phyloP scores from a whole-genome alignment of 2,113 vertebrate genomes.

The Chionomys nivalis region DNA sequence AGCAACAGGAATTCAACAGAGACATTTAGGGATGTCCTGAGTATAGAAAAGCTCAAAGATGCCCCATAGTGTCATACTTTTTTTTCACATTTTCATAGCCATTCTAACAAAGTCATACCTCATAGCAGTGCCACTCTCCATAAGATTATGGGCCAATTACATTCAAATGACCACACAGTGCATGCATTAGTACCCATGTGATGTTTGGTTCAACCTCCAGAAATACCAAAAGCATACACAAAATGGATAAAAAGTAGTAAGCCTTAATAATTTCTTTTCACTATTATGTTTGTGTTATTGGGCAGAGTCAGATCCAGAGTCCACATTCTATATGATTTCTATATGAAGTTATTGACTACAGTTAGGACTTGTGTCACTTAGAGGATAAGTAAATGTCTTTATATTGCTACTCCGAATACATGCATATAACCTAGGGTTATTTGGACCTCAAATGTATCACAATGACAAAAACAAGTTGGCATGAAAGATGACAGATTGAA shows the following conservation, averaged over 20 bases:
- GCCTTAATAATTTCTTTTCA: neutral
- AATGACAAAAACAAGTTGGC: neutral
- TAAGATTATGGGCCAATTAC: too few relatives aligned
- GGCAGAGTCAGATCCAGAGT: neutral
- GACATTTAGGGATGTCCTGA: too few relatives aligned
- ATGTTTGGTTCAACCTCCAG: neutral
- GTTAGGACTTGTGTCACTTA: neutral
- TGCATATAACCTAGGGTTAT: neutral
- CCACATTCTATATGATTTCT: too few relatives aligned
- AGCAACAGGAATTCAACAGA: too few relatives aligned
- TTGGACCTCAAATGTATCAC: neutral
- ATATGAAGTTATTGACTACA: neutral
- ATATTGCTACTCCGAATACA: neutral
- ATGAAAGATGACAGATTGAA: neutral
- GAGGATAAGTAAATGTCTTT: neutral
- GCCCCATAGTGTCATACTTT: too few relatives aligned
- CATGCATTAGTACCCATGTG: too few relatives aligned
- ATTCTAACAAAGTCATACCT: too few relatives aligned
- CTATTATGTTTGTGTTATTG: neutral
- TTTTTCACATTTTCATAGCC: too few relatives aligned
- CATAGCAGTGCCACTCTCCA: too few relatives aligned
- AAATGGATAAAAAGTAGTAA: neutral
- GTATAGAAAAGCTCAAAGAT: too few relatives aligned
- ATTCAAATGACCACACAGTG: too few relatives aligned
- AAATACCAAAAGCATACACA: accelerated